These are phyloP conservation scores for Tenodera sinensis DNA, from an alignment of 2,888 invertebrate species.

Conservation along the genomic window DNA sequence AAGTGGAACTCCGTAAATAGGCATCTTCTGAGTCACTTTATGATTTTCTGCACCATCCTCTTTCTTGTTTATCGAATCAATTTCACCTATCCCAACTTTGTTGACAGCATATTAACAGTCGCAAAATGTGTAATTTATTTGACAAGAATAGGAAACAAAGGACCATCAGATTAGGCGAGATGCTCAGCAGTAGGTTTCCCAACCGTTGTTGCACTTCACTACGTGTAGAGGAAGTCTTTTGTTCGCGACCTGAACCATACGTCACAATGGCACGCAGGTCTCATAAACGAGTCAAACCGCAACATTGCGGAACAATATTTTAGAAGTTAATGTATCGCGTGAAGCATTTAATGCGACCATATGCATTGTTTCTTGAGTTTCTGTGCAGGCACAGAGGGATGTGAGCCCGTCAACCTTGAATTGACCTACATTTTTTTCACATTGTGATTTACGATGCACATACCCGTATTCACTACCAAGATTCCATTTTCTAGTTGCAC, in stretches of 20 bases:
- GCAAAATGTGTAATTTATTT: too few relatives aligned
- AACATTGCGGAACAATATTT: neutral
- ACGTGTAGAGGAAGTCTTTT: neutral
- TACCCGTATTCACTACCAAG: neutral
- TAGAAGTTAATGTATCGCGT: neutral
- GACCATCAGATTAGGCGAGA: too few relatives aligned
- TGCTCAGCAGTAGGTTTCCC: too few relatives aligned
- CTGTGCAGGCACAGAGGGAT: neutral
- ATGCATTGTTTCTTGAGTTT: neutral
- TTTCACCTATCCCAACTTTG: too few relatives aligned
- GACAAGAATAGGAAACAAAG: too few relatives aligned
- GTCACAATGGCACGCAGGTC: neutral
- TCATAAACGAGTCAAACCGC: neutral
- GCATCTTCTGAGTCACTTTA: too few relatives aligned
- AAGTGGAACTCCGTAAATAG: too few relatives aligned
- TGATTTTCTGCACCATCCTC: too few relatives aligned
- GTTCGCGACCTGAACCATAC: neutral
- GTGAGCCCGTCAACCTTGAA: neutral
- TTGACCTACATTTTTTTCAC: neutral
- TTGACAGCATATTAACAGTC: too few relatives aligned
- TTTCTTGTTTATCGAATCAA: too few relatives aligned
- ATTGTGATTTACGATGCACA: neutral
- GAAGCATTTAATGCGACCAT: neutral
- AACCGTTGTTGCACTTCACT: too few relatives aligned
- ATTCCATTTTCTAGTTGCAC: slow-evolving; percentile 3